Conservation (phyloP, 2,113 vertebrate species). For the Neomonachus schauinslandi region DNA sequence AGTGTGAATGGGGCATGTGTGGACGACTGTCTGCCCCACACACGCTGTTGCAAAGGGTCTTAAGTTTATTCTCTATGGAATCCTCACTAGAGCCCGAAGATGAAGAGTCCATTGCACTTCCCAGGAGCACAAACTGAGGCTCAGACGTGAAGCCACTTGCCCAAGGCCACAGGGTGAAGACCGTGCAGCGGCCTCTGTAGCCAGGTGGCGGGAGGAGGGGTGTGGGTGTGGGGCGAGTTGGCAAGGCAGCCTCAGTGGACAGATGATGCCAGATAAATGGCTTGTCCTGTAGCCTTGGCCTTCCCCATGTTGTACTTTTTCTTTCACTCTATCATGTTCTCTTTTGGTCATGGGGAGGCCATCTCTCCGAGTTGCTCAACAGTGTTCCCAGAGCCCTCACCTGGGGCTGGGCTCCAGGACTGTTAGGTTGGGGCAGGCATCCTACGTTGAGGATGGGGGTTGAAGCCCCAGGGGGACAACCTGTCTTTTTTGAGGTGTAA, state of each 20-base stretch:
- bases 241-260: neutral
- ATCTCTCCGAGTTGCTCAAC: neutral
- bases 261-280: neutral
- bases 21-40: neutral
- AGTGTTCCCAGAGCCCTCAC: neutral
- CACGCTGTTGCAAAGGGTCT: neutral
- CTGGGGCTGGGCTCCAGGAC: neutral
- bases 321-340: neutral
- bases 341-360: neutral
- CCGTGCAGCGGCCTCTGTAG: rapidly evolving
- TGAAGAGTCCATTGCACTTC: neutral
- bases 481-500: neutral
- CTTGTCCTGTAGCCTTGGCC: neutral
- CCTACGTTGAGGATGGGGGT: neutral
- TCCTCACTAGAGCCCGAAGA: neutral
- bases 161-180: neutral
- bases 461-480: neutral
- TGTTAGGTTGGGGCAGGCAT: neutral
- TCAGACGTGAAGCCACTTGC: neutral
- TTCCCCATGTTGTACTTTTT: neutral
- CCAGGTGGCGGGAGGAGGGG: too few relatives aligned
- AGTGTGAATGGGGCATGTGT: too few relatives aligned
- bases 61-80: neutral
- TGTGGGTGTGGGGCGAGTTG: neutral
- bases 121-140: neutral